A percentile compares a stretch with the other conserved stretches of the same genome.
These are phyloP conservation scores for Mythimna ferrago DNA, from an alignment of 2,888 invertebrate species.

Conservation along the genomic window DNA sequence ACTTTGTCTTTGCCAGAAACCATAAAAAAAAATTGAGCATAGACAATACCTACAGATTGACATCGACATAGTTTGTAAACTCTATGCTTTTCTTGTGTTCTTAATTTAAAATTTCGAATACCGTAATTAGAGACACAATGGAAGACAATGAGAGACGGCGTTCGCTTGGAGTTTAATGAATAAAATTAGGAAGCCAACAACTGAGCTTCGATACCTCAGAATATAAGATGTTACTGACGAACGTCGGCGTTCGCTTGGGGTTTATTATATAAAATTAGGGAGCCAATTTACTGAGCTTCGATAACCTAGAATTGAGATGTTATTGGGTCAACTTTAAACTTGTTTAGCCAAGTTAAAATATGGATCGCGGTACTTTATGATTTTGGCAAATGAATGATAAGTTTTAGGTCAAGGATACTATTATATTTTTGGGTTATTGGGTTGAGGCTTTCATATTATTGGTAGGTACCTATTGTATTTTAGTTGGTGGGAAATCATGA, in stretches of 20 bases:
- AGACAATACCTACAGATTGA: too few species aligned
- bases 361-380: slow-evolving; percentile 10
- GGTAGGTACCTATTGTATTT: too few species aligned
- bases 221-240: background rate
- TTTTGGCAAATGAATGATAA: slow-evolving; percentile 28
- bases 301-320: background rate
- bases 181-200: background rate
- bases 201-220: slow-evolving; percentile 1
- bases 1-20: background rate
- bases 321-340: slow-evolving; percentile 12
- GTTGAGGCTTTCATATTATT: slow-evolving; percentile 1
- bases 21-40: too few species aligned
- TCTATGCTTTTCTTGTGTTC: background rate
- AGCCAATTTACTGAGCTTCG: slow-evolving; percentile 13
- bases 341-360: slow-evolving; percentile 14
- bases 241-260: too few species aligned
- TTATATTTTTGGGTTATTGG: slow-evolving; percentile 1
- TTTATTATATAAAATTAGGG: too few species aligned
- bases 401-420: slow-evolving; percentile 23
- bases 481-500: too few species aligned
- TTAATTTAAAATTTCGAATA: background rate
- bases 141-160: too few species aligned
- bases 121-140: too few species aligned
- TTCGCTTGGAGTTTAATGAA: too few species aligned
- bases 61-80: background rate